Conservation (phyloP, 2,888 invertebrate species). For the Schizotus pectinicornis region DNA sequence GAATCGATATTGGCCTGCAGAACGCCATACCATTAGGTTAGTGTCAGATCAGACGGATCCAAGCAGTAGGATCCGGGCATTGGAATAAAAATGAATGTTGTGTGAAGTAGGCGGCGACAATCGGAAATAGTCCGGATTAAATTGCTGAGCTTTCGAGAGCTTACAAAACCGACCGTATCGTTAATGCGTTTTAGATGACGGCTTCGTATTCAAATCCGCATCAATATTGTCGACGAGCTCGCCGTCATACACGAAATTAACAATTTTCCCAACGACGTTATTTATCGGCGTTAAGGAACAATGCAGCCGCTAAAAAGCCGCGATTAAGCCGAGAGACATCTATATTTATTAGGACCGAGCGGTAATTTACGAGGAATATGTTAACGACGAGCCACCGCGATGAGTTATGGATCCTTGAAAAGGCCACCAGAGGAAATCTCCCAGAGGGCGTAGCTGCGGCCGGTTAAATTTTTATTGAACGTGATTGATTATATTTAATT, state of each 20-base stretch:
- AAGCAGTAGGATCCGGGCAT: constrained; percentile 41
- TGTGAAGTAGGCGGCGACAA: constrained; percentile 46
- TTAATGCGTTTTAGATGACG: constrained; percentile 31
- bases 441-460: background rate
- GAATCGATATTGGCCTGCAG: constrained; percentile 17
- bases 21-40: constrained; percentile 18
- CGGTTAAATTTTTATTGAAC: constrained; percentile 10
- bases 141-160: constrained; percentile 25
- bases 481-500: constrained; percentile 17
- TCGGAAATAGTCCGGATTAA: constrained; percentile 45
- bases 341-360: too few relatives aligned
- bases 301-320: background rate
- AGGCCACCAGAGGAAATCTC: too few relatives aligned
- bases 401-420: too few relatives aligned
- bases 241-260: background rate
- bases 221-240: constrained; percentile 12
- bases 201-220: constrained; percentile 28
- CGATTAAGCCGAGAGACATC: too few relatives aligned
- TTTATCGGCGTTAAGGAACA: constrained; percentile 21
- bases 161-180: constrained; percentile 24
- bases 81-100: constrained; percentile 49
- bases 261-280: constrained; percentile 9
- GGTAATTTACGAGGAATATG: too few relatives aligned
- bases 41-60: constrained; percentile 41
- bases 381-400: too few relatives aligned